A percentile compares a stretch with the other conserved stretches of the same genome.
Conservation (phyloP, 1,140 invertebrate species). For the Reticulitermes speratus region DNA sequence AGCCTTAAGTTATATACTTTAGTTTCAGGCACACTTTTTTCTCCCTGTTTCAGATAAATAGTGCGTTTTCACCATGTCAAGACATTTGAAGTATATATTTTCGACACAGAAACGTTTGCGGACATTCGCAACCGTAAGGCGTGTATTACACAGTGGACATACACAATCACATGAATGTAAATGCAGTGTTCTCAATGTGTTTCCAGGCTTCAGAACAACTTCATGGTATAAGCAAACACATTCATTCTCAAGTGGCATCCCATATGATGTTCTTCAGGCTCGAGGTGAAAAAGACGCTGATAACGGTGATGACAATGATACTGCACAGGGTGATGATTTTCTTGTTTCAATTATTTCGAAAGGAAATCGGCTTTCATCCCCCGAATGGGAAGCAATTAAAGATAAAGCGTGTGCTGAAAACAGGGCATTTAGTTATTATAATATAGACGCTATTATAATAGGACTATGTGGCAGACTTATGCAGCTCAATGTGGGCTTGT, state of each 20-base stretch:
- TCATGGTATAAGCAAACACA: neutral
- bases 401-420: constrained; percentile 36
- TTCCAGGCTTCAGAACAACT: neutral
- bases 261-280: neutral
- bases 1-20: too few relatives aligned
- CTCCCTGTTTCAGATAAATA: neutral
- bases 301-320: neutral
- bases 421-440: constrained; percentile 47
- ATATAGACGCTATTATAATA: constrained; percentile 58
- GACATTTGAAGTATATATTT: neutral
- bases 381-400: constrained; percentile 41
- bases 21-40: neutral
- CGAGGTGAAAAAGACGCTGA: neutral
- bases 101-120: neutral
- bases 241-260: neutral
- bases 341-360: neutral
- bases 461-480: constrained; percentile 47
- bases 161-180: neutral
- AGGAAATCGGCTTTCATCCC: constrained; percentile 24
- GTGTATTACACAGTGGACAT: neutral
- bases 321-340: neutral
- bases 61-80: neutral
- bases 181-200: neutral
- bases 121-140: neutral
- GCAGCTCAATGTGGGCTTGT: constrained; percentile 52